Evolutionary conservation across 92 coral and sea anemone species (phyloP).

Genomic region (Parazoanthus swiftii): DNA sequence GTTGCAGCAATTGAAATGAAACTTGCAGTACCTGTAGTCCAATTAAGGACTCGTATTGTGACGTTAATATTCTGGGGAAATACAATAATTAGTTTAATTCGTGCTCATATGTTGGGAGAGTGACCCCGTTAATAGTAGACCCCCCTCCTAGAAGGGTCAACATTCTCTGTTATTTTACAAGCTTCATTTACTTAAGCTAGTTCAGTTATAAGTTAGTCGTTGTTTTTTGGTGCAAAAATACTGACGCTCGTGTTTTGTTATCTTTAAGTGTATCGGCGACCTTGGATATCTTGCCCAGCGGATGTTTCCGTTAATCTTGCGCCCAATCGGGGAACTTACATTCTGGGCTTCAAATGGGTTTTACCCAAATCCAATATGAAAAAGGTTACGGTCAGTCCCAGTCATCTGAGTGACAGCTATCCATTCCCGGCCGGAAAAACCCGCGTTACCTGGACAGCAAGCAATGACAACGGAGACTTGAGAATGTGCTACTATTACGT

Average conservation of each 20-base stretch:
- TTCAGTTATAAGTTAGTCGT: neutral
- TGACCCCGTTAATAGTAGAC: no score
- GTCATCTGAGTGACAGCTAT: conserved; percentile 72
- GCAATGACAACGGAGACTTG: conserved; percentile 68
- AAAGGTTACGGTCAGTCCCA: conserved; percentile 68
- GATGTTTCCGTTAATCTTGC: conserved; percentile 71
- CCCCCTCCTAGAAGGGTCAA: no score
- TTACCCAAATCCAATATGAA: conserved; percentile 86
- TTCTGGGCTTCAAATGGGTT: conserved; percentile 84
- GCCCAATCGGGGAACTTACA: conserved; percentile 57
- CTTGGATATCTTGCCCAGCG: conserved; percentile 93
- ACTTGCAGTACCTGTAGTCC: no score
- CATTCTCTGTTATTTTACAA: no score
- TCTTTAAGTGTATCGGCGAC: conserved; percentile 74
- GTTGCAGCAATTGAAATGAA: no score
- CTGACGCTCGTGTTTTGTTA: neutral
- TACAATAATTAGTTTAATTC: no score
- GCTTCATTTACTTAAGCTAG: no score
- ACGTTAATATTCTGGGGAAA: no score
- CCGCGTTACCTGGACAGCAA: conserved; percentile 90
- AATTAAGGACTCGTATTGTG: no score
- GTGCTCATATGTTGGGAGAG: no score
- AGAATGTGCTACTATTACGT: conserved; percentile 80
- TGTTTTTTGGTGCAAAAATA: neutral
- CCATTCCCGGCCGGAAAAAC: conserved; percentile 91